Evolutionary conservation across 1,140 invertebrate genomes (phyloP), one percentile per base, ranked within the genome.

Genomic region (Panagrolaimus sp.): DNA sequence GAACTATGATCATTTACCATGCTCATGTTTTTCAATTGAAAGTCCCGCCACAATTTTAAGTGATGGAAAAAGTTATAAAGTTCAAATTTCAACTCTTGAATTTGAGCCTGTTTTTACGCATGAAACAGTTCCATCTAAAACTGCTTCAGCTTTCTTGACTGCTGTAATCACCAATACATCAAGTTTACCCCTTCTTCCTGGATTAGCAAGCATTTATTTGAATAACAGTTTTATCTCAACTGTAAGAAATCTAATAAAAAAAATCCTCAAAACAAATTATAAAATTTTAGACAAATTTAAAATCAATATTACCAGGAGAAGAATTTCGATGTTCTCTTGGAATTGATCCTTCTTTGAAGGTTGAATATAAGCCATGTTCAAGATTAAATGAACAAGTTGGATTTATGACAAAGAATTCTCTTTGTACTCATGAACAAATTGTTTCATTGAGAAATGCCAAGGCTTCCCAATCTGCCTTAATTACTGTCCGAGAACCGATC

Each of bases 181-280:
- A 1, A 67, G 72, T 28, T 82, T 83, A 71, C 76, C 83, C 7
- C 75, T 86, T 8, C 79, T 86, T 17, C 70, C 84, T 24, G 85
- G 86, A 66, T 73, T 78, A 15, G 83, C 84, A 10, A 84, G 78
- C 70, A 82, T 86, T 21, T 86, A 85, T 72, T 74, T 86, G 38
- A 85, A 86, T 70, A 85, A 85, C 73, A 85, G 78, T 69, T 86
- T 86, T 73, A 80, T 86, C 9, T 82, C 81, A 6, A 86, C 84
- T 77, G 85, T 85, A 67, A 52, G 62, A 21, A 44, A 15, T 26
- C 8, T 45, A 17, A 10, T 15, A 4, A 32, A 66, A 21, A 21
- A 15, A 24, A 17, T 63, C 17, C n/a, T 58, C 63, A 28, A 21
- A 58, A 55, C 43, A 69, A 65, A 24, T 58, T 83, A 79, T 72